A percentile compares a stretch with the other conserved stretches of the same genome.
These are phyloP conservation scores for Spodoptera litura DNA, from an alignment of 1,140 invertebrate species.

Conservation along the genomic window DNA sequence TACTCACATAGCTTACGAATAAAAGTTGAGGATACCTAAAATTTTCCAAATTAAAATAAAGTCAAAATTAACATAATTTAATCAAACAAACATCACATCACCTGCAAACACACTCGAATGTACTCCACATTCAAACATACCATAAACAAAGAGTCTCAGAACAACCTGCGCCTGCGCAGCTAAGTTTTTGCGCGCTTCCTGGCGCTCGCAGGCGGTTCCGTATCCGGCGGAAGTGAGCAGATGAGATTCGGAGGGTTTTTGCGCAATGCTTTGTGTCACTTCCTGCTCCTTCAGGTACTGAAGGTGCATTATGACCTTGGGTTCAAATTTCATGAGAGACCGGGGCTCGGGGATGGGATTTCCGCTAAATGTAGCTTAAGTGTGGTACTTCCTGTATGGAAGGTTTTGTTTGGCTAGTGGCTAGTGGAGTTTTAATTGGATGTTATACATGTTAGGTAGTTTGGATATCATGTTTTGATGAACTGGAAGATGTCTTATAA, in stretches of 20 bases:
- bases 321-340: conserved; percentile 69
- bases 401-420: conserved; percentile 7
- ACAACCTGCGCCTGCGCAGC: conserved; percentile 71
- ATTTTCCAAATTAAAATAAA: too few species aligned
- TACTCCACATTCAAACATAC: conserved; percentile 31
- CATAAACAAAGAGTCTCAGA: conserved; percentile 40
- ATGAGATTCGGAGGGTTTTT: conserved; percentile 75
- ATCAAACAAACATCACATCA: conserved; percentile 26
- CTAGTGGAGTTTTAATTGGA: not conserved
- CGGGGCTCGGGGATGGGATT: conserved; percentile 61
- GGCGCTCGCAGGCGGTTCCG: conserved; percentile 74
- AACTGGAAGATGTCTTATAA: too few species aligned
- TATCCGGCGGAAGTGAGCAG: conserved; percentile 74
- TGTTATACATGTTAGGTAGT: not conserved
- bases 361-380: conserved; percentile 41
- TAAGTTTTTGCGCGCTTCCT: conserved; percentile 71
- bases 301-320: conserved; percentile 81
- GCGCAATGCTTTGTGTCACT: conserved; percentile 60
- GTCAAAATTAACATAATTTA: too few species aligned
- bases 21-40: too few species aligned
- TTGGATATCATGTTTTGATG: not conserved
- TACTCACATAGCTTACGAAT: too few species aligned
- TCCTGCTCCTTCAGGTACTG: conserved; percentile 68
- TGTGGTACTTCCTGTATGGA: conserved; percentile 41
- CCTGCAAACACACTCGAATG: conserved; percentile 35